Evolutionary conservation across 1,140 invertebrate genomes (phyloP).

Genomic region (Meloidogyne hapla): DNA sequence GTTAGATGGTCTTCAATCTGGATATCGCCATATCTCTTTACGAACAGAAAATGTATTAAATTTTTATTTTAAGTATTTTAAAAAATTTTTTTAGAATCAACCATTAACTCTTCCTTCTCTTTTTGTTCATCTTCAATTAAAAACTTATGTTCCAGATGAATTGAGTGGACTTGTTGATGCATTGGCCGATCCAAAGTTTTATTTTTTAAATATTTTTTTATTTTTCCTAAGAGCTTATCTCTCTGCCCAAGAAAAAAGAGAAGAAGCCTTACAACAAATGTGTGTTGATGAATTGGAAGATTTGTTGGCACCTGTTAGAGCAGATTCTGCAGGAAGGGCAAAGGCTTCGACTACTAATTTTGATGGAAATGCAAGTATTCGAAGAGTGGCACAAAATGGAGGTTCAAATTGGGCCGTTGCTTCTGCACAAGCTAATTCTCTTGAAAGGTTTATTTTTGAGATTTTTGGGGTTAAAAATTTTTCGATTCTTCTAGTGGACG

Average conservation of each 20-base stretch:
- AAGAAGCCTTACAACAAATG: conserved; percentile 85
- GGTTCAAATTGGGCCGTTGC: background rate
- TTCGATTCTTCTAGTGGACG: background rate
- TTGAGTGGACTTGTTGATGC: conserved; percentile 97
- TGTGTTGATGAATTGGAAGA: conserved; percentile 81
- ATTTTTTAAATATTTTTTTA: background rate
- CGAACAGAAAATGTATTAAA: conserved; percentile 75
- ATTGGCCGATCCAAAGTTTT: conserved; percentile 78
- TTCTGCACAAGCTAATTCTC: background rate
- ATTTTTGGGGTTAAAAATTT: background rate
- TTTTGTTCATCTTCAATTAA: conserved; percentile 97
- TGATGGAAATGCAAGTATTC: background rate
- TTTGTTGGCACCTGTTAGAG: conserved; percentile 65
- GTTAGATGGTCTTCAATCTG: conserved; percentile 91
- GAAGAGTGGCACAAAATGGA: background rate
- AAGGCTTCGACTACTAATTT: background rate
- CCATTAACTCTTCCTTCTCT: conserved; percentile 96
- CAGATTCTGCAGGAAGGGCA: conserved; percentile 50
- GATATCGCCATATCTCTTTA: conserved; percentile 91
- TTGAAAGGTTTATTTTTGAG: background rate
- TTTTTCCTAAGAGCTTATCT: conserved; percentile 74
- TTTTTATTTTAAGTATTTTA: background rate
- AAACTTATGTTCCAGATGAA: conserved; percentile 99
- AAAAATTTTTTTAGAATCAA: conserved; percentile 77
- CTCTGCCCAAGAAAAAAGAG: conserved; percentile 66